Percentiles rank a stretch among this genome's conserved stretches.
These are phyloP conservation scores for Saguinus imperator DNA, from an alignment of 2,113 vertebrate genomes.

Conservation along the genomic window DNA sequence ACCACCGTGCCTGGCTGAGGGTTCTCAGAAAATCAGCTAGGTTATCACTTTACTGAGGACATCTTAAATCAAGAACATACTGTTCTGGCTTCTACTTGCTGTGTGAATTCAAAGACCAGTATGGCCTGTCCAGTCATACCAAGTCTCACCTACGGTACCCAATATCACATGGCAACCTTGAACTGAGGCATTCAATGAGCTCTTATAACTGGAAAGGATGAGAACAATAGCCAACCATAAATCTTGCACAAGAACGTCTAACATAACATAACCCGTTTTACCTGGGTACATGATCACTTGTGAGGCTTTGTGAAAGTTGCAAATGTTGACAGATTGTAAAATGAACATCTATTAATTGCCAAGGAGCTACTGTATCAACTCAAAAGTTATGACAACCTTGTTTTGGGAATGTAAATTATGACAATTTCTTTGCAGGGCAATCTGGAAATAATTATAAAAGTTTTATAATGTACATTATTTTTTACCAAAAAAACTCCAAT, in stretches of 20 bases:
- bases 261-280: background rate
- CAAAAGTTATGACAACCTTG: background rate
- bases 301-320: background rate
- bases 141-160: background rate
- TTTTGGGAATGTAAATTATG: background rate
- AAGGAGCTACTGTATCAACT: background rate
- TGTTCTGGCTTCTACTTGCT: background rate
- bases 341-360: background rate
- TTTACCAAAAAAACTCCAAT: background rate
- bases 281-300: background rate
- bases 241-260: background rate
- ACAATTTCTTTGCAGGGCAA: background rate
- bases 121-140: background rate
- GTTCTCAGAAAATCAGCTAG: background rate
- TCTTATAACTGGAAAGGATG: too few species aligned
- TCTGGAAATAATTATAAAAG: background rate
- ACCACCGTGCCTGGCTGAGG: background rate
- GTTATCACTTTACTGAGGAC: background rate
- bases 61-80: background rate
- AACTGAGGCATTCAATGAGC: background rate
- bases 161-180: accelerated
- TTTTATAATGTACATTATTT: background rate
- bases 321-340: background rate
- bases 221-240: background rate
- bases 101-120: background rate